Conservation (phyloP, 2,113 vertebrate genomes). For the Lepisosteus oculatus region DNA sequence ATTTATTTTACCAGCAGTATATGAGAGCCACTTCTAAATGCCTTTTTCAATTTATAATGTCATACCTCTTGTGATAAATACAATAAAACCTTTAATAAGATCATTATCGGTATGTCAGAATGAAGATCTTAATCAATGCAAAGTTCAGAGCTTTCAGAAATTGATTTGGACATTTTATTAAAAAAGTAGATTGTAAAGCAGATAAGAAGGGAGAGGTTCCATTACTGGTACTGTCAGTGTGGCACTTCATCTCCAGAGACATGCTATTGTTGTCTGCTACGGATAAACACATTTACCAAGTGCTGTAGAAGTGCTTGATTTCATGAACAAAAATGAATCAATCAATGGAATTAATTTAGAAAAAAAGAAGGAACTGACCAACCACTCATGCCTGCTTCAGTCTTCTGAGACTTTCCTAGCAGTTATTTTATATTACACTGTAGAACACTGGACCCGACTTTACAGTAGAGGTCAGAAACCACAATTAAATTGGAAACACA, state of each 20-base stretch:
- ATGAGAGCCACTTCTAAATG: constrained; percentile 33
- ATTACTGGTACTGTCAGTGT: constrained; percentile 49
- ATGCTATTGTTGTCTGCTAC: constrained; percentile 9
- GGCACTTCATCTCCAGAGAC: constrained; percentile 40
- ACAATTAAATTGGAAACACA: background rate
- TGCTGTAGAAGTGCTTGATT: constrained; percentile 26
- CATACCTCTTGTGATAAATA: constrained; percentile 56
- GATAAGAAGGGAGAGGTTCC: constrained; percentile 49
- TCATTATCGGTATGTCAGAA: constrained; percentile 57
- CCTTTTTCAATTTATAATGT: constrained; percentile 60
- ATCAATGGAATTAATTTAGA: constrained; percentile 43
- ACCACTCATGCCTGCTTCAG: background rate
- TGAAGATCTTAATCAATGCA: constrained; percentile 69
- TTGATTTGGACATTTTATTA: constrained; percentile 50
- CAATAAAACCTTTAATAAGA: constrained; percentile 60
- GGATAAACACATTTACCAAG: constrained; percentile 32
- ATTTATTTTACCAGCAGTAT: constrained; percentile 25
- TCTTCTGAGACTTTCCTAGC: background rate
- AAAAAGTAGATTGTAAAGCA: constrained; percentile 41
- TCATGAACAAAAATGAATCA: constrained; percentile 33
- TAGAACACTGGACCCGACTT: background rate
- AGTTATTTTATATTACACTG: background rate
- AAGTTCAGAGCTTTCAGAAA: constrained; percentile 65
- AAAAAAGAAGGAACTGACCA: constrained; percentile 23
- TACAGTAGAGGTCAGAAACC: background rate